These are phyloP conservation scores for Zosterops lateralis DNA, from an alignment of 2,113 vertebrate genomes.

Conservation along the genomic window DNA sequence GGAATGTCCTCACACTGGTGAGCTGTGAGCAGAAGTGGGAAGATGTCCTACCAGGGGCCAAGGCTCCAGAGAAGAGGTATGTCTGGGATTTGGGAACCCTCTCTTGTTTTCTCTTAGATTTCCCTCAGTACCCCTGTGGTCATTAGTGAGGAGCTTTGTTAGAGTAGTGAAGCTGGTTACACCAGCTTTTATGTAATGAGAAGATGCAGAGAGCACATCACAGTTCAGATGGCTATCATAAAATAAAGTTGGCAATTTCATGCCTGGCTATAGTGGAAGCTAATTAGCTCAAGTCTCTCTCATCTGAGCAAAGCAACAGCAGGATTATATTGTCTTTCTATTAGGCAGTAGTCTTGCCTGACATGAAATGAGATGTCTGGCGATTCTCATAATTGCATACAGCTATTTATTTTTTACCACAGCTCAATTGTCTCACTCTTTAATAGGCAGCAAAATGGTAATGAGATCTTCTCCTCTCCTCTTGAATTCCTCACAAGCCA, in stretches of 20 bases:
- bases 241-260: not conserved
- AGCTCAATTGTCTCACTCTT: not conserved
- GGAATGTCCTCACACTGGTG: not conserved
- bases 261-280: not conserved
- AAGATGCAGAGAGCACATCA: not conserved
- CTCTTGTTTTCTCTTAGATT: not conserved
- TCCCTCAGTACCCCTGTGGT: not conserved
- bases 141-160: not conserved
- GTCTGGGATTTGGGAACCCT: not conserved
- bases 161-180: not conserved
- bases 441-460: conserved; percentile 27
- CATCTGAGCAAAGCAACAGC: not conserved
- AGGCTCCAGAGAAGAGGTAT: not conserved
- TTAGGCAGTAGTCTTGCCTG: conserved; percentile 24
- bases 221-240: not conserved
- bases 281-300: conserved; percentile 2
- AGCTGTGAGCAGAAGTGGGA: not conserved
- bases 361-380: conserved; percentile 27
- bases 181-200: not conserved
- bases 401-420: conserved; percentile 22
- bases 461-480: not conserved
- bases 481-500: not conserved
- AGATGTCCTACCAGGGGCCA: not conserved
- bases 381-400: conserved; percentile 11
- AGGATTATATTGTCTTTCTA: not conserved